phyloP scores from a whole-genome alignment of 2,888 invertebrate species.

The Dryobota labecula region DNA sequence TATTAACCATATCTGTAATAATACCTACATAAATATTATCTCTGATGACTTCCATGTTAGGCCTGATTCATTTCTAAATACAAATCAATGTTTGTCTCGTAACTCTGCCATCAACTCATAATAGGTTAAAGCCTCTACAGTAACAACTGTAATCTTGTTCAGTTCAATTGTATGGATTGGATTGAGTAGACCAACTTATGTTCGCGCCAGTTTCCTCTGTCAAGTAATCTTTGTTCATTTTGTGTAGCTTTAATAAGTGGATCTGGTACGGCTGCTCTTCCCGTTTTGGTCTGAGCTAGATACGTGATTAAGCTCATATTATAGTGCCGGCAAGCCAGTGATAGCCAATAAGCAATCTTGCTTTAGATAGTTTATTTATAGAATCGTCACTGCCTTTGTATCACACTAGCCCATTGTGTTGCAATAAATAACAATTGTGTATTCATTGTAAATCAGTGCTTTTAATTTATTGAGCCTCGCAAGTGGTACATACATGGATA shows the following conservation, averaged over 20 bases:
- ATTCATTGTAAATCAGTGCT: slow-evolving; percentile 31
- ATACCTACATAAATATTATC: no score
- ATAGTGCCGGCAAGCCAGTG: not conserved
- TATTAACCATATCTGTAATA: no score
- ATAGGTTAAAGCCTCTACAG: not conserved
- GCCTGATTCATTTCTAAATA: not conserved
- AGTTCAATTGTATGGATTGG: not conserved
- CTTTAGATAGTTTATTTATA: not conserved
- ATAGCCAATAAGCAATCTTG: not conserved
- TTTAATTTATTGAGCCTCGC: slow-evolving; percentile 6
- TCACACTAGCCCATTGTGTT: not conserved
- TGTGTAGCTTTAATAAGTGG: not conserved
- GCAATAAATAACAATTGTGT: not conserved
- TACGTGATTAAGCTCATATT: not conserved
- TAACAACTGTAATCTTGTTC: not conserved
- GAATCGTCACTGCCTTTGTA: not conserved
- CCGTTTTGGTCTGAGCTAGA: not conserved
- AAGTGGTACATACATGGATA: slow-evolving; percentile 10
- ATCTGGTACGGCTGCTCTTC: not conserved
- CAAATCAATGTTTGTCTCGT: not conserved
- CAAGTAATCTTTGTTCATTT: not conserved
- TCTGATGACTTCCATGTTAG: not conserved
- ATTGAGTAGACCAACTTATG: not conserved
- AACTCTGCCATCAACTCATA: not conserved
- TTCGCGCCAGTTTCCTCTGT: not conserved